These are phyloP conservation scores for Biston betularia DNA, from an alignment of 2,888 invertebrate genomes.

Conservation along the genomic window DNA sequence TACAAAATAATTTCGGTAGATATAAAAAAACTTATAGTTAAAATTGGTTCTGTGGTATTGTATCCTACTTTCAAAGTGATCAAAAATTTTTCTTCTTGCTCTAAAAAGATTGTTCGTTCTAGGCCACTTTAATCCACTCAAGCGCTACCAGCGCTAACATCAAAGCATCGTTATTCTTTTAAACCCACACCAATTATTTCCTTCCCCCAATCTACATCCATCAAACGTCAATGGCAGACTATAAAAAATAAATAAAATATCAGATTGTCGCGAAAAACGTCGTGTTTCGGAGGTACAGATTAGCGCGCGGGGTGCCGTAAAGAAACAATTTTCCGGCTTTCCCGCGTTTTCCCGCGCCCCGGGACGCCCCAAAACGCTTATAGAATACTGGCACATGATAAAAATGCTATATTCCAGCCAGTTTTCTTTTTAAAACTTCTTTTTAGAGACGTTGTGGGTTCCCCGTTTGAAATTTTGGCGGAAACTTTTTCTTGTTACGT, in stretches of 20 bases:
- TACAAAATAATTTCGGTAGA: too few species aligned
- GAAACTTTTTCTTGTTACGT: conserved; percentile 27
- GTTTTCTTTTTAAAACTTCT: conserved; percentile 37
- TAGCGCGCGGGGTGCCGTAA: conserved; percentile 82
- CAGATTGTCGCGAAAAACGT: conserved; percentile 54
- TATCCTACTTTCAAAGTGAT: too few species aligned
- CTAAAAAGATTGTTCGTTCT: background rate
- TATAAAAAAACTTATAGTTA: too few species aligned
- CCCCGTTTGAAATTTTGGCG: conserved; percentile 28
- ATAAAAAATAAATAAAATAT: conserved; percentile 78
- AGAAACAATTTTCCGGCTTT: conserved; percentile 82
- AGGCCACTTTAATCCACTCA: conserved; percentile 29
- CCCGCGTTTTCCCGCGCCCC: conserved; percentile 60
- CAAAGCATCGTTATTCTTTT: conserved; percentile 42
- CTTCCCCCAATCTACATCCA: conserved; percentile 65
- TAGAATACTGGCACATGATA: conserved; percentile 78
- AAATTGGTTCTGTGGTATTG: too few species aligned
- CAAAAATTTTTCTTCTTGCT: background rate
- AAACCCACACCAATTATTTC: conserved; percentile 64
- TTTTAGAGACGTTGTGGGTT: conserved; percentile 19
- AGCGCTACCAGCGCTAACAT: conserved; percentile 35
- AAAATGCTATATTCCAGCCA: conserved; percentile 69
- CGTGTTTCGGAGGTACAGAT: conserved; percentile 64
- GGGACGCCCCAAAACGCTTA: conserved; percentile 65
- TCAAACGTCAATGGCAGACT: conserved; percentile 78